phyloP scores from a whole-genome alignment of 1,140 invertebrate genomes.

The Samia ricini region DNA sequence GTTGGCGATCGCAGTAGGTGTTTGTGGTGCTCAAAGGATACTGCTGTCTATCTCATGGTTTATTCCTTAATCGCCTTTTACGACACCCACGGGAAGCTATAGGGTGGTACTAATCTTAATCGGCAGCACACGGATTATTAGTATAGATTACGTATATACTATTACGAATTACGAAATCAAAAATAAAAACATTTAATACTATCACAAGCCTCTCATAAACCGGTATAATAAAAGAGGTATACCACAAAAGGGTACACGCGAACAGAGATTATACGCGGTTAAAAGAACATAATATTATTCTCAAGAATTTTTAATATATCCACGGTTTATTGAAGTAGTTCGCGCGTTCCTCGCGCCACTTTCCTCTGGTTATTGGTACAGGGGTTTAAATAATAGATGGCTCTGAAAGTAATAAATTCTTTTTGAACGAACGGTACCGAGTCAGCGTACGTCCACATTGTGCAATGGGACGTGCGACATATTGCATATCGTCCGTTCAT shows the following conservation, averaged over 20 bases:
- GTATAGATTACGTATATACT: too few relatives aligned
- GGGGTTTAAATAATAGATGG: conserved; percentile 33
- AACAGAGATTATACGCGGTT: neutral
- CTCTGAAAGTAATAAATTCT: conserved; percentile 26
- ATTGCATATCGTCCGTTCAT: conserved; percentile 11
- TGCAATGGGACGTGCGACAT: conserved; percentile 8
- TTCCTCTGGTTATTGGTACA: conserved; percentile 27
- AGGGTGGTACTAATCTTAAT: too few relatives aligned
- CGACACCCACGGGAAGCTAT: too few relatives aligned
- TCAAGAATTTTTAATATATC: conserved; percentile 31
- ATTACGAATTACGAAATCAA: neutral
- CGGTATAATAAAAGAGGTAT: neutral
- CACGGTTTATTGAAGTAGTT: conserved; percentile 22
- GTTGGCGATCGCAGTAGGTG: too few relatives aligned
- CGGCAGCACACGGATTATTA: too few relatives aligned
- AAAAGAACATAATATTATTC: conserved; percentile 19
- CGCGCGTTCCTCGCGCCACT: conserved; percentile 8
- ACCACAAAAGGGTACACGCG: conserved; percentile 3
- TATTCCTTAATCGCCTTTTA: too few relatives aligned
- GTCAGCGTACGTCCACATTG: too few relatives aligned
- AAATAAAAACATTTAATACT: neutral
- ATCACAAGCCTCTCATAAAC: neutral
- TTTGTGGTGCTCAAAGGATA: too few relatives aligned
- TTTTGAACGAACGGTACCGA: neutral
- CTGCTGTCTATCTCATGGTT: too few relatives aligned